These are phyloP conservation scores for Mastomys natalensis DNA, from an alignment of 2,113 vertebrate genomes.

Conservation along the genomic window DNA sequence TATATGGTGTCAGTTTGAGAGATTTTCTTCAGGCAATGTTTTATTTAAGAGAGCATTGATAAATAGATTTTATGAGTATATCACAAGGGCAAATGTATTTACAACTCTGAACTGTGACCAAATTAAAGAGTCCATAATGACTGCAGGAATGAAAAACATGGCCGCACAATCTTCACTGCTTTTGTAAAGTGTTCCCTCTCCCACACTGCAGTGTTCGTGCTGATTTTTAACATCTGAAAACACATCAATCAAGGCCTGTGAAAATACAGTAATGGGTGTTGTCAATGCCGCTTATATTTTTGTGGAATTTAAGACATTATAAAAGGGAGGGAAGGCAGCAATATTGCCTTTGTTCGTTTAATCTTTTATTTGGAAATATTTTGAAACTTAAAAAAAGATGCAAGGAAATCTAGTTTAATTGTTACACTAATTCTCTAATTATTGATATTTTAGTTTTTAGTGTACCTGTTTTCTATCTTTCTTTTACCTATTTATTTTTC, in stretches of 20 bases:
- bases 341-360: not conserved
- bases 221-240: not conserved
- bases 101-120: constrained; percentile 63
- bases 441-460: too few relatives aligned
- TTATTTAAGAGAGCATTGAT: constrained; percentile 63
- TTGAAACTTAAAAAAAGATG: constrained; percentile 28
- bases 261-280: constrained; percentile 11
- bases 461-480: not conserved
- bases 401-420: not conserved
- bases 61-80: constrained; percentile 68
- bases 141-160: not conserved
- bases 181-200: not conserved
- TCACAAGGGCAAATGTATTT: constrained; percentile 59
- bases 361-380: constrained; percentile 44
- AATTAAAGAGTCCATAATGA: constrained; percentile 35
- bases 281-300: constrained; percentile 13
- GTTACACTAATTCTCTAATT: not conserved
- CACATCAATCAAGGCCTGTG: not conserved
- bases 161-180: not conserved
- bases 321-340: not conserved
- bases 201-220: not conserved
- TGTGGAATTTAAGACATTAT: not conserved
- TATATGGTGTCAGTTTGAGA: constrained; percentile 56
- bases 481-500: not conserved
- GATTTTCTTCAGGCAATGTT: constrained; percentile 47